Evolutionary conservation across 37 sponge, comb jelly and placozoan genomes (phyloP).

Genomic region (Chondrilla cf. caribensis): DNA sequence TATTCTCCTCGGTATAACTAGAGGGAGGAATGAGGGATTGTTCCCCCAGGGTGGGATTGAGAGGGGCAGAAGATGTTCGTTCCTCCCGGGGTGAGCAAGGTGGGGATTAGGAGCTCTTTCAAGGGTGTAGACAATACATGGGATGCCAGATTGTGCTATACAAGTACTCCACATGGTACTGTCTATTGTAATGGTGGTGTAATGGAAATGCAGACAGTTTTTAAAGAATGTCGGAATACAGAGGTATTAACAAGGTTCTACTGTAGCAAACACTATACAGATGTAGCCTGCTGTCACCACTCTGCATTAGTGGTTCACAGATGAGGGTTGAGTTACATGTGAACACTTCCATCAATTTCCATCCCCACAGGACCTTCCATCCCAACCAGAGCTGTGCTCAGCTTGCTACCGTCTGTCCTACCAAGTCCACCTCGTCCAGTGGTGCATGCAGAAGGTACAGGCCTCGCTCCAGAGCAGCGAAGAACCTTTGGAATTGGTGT

Average conservation of each 20-base stretch:
- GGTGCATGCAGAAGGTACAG: conserved; percentile 85
- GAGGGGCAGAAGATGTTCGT: too few relatives aligned
- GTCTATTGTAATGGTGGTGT: too few relatives aligned
- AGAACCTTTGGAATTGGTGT: not conserved
- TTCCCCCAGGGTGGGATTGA: too few relatives aligned
- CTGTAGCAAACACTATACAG: not conserved
- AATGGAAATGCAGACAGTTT: too few relatives aligned
- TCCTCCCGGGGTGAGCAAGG: too few relatives aligned
- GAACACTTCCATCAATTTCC: not conserved
- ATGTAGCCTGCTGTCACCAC: not conserved
- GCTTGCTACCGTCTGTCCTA: conserved; percentile 86
- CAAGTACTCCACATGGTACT: too few relatives aligned
- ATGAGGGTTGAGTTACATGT: not conserved
- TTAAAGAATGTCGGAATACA: not conserved
- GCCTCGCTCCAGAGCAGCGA: not conserved
- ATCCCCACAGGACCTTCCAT: conserved; percentile 38
- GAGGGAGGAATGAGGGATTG: too few relatives aligned
- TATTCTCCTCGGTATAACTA: too few relatives aligned
- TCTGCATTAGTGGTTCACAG: conserved; percentile 1
- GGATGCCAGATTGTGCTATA: too few relatives aligned
- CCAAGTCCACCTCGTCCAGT: conserved; percentile 85
- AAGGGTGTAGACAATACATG: too few relatives aligned
- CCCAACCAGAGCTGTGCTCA: conserved; percentile 59
- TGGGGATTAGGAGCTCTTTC: too few relatives aligned
- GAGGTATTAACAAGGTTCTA: not conserved